These are phyloP conservation scores for Danionella cerebrum DNA, from an alignment of 2,113 vertebrate species.

Conservation along the genomic window DNA sequence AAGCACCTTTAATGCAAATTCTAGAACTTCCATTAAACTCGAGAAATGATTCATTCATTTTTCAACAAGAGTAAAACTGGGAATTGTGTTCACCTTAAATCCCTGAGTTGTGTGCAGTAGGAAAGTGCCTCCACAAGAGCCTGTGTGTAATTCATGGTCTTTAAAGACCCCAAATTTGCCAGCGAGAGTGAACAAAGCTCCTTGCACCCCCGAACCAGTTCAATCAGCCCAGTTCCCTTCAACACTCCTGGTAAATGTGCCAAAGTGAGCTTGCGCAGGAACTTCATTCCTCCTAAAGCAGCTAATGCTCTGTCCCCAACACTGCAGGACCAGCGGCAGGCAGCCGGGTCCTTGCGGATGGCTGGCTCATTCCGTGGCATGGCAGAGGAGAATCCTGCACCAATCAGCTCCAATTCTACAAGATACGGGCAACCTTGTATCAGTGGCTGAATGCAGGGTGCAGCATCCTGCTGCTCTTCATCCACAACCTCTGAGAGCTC, in stretches of 20 bases:
- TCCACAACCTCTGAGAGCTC: conserved; percentile 43
- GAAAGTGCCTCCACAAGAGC: conserved; percentile 80
- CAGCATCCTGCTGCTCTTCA: conserved; percentile 54
- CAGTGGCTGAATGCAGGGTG: conserved; percentile 70
- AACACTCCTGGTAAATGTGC: conserved; percentile 86
- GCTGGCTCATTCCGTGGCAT: conserved; percentile 89
- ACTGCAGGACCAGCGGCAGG: conserved; percentile 74
- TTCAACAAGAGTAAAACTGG: too few species aligned
- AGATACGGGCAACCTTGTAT: conserved; percentile 69
- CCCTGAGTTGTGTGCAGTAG: conserved; percentile 79
- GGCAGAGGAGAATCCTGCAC: conserved; percentile 84
- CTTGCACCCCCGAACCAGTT: conserved; percentile 74
- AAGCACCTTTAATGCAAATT: too few species aligned
- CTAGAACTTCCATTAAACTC: too few species aligned
- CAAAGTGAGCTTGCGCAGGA: conserved; percentile 77
- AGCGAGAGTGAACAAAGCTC: conserved; percentile 79
- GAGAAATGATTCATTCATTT: too few species aligned
- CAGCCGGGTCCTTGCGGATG: conserved; percentile 79
- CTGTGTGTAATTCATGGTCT: conserved; percentile 78
- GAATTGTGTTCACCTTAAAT: conserved; percentile 85
- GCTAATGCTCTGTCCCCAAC: conserved; percentile 82
- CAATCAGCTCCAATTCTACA: conserved; percentile 82
- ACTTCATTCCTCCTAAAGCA: conserved; percentile 71
- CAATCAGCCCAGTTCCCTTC: conserved; percentile 78
- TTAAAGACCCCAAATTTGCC: conserved; percentile 86